Percentiles rank a stretch among this genome's conserved stretches.
Evolutionary conservation across 2,113 vertebrate genomes (phyloP).

Genomic region (Cynocephalus volans): DNA sequence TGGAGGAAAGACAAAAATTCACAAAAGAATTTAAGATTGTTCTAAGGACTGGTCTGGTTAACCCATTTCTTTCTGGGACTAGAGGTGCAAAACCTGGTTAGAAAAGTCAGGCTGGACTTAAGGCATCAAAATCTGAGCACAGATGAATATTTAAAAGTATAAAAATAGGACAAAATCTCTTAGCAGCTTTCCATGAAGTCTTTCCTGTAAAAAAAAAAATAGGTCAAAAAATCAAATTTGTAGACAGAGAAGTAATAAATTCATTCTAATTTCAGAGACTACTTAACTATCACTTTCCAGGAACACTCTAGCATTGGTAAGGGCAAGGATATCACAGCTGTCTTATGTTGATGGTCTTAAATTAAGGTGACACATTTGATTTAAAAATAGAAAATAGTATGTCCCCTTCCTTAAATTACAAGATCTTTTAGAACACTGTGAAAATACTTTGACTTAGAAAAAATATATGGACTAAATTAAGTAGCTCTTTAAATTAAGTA

Average conservation of each 20-base stretch:
- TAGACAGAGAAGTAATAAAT: background rate
- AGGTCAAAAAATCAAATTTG: background rate
- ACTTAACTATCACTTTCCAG: background rate
- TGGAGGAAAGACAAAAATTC: background rate
- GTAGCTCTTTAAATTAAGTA: background rate
- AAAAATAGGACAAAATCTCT: background rate
- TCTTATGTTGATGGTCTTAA: background rate
- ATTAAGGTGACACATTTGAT: background rate
- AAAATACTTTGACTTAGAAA: constrained; percentile 35
- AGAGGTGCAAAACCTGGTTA: background rate
- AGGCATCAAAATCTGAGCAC: background rate
- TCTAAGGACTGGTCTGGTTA: background rate
- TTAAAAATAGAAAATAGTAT: background rate
- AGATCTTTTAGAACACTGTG: background rate
- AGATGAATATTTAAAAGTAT: background rate
- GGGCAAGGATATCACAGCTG: background rate
- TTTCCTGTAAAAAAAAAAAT: background rate
- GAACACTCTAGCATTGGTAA: background rate
- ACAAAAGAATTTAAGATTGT: background rate
- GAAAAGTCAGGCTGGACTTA: background rate
- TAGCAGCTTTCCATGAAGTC: background rate
- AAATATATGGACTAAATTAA: background rate
- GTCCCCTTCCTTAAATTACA: background rate
- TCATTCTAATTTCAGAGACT: constrained; percentile 12
- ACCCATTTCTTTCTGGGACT: background rate